phyloP scores from a whole-genome alignment of 2,113 vertebrate species.

The Bettongia penicillata region DNA sequence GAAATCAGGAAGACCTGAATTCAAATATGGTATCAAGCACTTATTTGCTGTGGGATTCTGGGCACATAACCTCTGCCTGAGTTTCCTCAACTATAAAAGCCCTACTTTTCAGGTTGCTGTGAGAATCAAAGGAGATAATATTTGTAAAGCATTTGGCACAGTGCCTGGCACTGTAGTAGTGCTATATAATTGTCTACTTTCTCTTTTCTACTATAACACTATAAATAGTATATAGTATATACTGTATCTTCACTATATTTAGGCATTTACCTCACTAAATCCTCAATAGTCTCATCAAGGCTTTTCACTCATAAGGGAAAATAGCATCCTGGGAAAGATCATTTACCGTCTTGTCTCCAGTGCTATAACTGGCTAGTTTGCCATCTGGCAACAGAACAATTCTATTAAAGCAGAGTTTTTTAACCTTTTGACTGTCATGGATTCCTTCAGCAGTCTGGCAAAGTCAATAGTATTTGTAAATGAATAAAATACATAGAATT shows the following conservation, averaged over 20 bases:
- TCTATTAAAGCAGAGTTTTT: neutral
- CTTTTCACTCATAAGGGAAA: neutral
- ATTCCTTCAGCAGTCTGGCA: neutral
- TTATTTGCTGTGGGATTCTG: neutral
- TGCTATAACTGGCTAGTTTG: conserved; percentile 32
- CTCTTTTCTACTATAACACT: neutral
- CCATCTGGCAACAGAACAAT: conserved; percentile 9
- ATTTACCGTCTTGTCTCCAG: neutral
- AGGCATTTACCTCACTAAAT: neutral
- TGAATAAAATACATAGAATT: neutral
- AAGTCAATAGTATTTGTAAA: neutral
- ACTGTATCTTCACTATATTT: neutral
- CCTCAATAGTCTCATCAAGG: neutral
- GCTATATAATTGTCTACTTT: neutral
- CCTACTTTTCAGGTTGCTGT: neutral
- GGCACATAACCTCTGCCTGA: neutral
- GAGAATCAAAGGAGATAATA: neutral
- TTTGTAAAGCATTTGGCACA: neutral
- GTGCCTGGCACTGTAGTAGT: neutral
- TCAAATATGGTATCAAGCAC: neutral
- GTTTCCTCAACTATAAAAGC: neutral
- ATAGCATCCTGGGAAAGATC: neutral
- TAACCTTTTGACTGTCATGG: neutral
- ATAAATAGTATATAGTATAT: neutral
- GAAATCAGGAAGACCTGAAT: neutral